Base-by-base conservation (phyloP, 2,888 invertebrate species). In the Sarcophaga subvicina region DNA sequence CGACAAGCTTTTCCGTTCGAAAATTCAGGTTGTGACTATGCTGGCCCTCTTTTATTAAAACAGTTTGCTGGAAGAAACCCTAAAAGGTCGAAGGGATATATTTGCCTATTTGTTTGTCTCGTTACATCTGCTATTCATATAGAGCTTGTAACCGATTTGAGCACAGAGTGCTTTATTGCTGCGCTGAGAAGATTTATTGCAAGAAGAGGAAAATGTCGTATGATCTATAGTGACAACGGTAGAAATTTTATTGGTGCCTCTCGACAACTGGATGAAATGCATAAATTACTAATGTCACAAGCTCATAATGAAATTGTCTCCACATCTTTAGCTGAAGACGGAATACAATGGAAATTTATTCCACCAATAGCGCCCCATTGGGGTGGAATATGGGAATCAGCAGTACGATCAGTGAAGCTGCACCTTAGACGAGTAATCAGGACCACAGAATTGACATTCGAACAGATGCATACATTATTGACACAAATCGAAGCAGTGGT, bases 301-400 rank as follows among this genome's bases (percentile, higher is more conserved):
- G 1, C 54, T 0, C 64, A 86, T 11, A 80, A 83, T n/a, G 77
- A 83, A 25, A 22, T 72, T 20, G 75, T 84, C 1, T 67, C 78
- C 12, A 71, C 63, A 37, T 54, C 78, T 17, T 84, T 84, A 11
- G 87, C 85, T 12, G 60, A 67, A 62, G 85, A 88, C 12, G 80
- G 77, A 20, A 88, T 88, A 8, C 54, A 45, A 25, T 87, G 89
- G 88, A 83, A 78, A n/a, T 88, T 75, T 20, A 88, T 86, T 62
- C 71, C 87, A 3, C 83, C 88, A 8, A 37, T 75, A n/a, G 75
- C 83, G 2, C 85, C 85, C 10, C 80, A 86, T 64, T 88, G 86
- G 70, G 85, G 85, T 20, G 88, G 86, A 1, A 83, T 88, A 25
- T 87, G 85, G 88, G 86, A 88, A 62, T 85, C 86, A 0, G 86